Evolutionary conservation across 2,797 vertebrate genomes (phyloP).

Genomic region (Eospalax fontanierii): DNA sequence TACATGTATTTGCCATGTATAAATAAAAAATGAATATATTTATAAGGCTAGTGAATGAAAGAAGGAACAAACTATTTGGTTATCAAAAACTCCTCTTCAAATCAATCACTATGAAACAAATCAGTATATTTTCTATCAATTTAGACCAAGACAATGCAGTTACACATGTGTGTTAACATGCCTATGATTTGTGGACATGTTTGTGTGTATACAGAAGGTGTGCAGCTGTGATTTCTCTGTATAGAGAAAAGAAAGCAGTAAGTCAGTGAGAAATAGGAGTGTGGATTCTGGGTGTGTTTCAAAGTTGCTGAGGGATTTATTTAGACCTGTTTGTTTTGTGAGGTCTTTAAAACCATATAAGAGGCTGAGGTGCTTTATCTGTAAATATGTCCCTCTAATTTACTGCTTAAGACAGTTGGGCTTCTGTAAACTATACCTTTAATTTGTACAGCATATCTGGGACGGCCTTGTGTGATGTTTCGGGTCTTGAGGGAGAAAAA

Average conservation of each 20-base stretch:
- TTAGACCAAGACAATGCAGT: not conserved
- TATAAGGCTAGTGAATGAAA: constrained; percentile 54
- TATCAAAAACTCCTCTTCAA: constrained; percentile 71
- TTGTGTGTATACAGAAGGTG: not conserved
- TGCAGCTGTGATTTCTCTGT: not conserved
- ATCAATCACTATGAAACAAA: constrained; percentile 49
- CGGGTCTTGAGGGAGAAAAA: not conserved
- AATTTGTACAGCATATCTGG: not conserved
- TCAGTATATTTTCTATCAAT: constrained; percentile 42
- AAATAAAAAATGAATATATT: constrained; percentile 79
- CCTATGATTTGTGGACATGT: too few relatives aligned
- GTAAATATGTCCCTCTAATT: not conserved
- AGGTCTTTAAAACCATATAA: not conserved
- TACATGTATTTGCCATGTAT: constrained; percentile 72
- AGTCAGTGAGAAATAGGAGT: not conserved
- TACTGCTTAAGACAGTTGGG: not conserved
- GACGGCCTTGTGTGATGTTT: not conserved
- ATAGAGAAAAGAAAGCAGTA: not conserved
- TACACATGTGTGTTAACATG: too few relatives aligned
- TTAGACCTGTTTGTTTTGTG: not conserved
- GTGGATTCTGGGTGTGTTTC: not conserved
- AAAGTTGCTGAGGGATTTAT: not conserved
- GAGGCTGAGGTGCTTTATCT: not conserved
- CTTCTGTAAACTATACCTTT: not conserved
- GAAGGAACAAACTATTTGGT: constrained; percentile 3